Evolutionary conservation across 2,888 invertebrate species (phyloP), one percentile per base, ranked within the genome.

Genomic region (Nowickia ferox): DNA sequence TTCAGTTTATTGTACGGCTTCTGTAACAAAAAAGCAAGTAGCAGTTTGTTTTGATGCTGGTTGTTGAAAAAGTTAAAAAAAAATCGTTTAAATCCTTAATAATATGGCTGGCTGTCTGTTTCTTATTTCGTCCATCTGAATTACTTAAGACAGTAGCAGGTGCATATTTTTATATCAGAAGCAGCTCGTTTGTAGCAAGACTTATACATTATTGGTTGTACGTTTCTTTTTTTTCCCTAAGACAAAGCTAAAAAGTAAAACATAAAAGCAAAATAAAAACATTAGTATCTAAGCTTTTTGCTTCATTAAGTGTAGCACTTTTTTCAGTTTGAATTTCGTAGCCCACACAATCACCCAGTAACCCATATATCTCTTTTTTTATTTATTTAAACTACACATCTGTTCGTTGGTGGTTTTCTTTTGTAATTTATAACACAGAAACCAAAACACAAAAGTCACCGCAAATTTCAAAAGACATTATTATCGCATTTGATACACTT

Each of bases 261-360:
- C 1, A 3, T 13, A 9, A 51, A 61, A 19, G 3, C 11, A 53
- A 22, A 61, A 15, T 9, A 42, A 48, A 42, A 79, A 11, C 63
- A 63, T 51, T 53, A 76, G 59, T 61, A 72, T 72, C 38, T 22
- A 42, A 8, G 77, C 55, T n/a, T 46, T 85, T 75, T 83, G 51
- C 53, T 66, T 59, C 53, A 30, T 30, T 68, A 77, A 74, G 63
- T 48, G 53, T 51, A 81, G 48, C 44, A 68, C 40, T 69, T 75
- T 74, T 63, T 51, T 30, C 46, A 40, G 15, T 55, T 55, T n/a
- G 30, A 63, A 11, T 76, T 65, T 75, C 76, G 48, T 79, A 74
- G 82, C 79, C 87, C 65, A 83, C 82, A 79, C 82, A 80, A 80
- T 87, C 79, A 86, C 87, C 87, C 84, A 53, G 84, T 86, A 78